Percentiles rank a stretch among this genome's conserved stretches.
Conservation (phyloP, 2,113 vertebrate species). For the Urocolius indicus region DNA sequence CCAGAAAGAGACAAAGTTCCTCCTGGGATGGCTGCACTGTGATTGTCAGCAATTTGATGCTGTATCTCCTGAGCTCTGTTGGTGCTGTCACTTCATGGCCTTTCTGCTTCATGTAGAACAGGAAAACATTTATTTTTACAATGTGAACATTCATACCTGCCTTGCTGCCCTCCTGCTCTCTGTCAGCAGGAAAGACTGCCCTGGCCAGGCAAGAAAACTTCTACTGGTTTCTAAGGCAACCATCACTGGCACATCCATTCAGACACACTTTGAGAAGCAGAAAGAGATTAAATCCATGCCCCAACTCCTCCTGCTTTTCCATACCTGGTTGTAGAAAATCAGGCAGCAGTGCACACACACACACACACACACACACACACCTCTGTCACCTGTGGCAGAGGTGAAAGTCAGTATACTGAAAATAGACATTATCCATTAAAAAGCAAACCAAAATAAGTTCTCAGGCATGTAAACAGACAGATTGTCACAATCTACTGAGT, state of each 20-base stretch:
- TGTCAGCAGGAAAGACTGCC: background rate
- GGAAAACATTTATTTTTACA: background rate
- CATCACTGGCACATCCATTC: background rate
- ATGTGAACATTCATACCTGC: background rate
- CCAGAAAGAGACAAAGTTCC: background rate
- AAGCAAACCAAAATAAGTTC: background rate
- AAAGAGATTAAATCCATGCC: background rate
- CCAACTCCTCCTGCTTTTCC: background rate
- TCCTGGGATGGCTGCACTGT: background rate
- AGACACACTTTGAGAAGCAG: background rate
- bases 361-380: fast-evolving
- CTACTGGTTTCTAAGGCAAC: slow-evolving; percentile 69
- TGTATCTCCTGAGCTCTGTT: background rate
- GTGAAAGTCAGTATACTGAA: background rate
- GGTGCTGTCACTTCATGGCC: background rate
- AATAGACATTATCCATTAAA: background rate
- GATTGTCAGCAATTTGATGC: background rate
- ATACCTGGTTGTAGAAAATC: background rate
- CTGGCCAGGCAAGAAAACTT: background rate
- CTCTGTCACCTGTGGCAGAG: background rate
- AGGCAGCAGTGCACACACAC: fast-evolving
- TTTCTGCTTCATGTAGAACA: background rate
- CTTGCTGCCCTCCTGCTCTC: background rate
- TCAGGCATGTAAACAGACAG: fast-evolving
- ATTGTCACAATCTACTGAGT: background rate